Conservation (phyloP, 1,140 invertebrate genomes). For the Calliphora vicina region DNA sequence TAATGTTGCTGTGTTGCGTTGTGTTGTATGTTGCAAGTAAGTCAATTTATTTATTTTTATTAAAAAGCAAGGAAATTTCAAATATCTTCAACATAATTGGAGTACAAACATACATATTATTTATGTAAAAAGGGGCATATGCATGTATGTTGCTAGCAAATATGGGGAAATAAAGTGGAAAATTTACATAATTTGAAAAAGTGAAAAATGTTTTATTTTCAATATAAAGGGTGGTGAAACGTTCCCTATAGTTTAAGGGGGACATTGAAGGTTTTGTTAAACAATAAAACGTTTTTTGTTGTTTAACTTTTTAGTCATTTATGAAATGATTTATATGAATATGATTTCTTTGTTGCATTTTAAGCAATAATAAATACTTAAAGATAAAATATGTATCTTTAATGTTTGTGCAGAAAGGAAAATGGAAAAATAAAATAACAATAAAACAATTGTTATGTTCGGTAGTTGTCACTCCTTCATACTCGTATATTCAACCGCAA, state of each 20-base stretch:
- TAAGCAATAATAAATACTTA: not conserved
- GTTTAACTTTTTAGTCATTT: no score
- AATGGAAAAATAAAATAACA: not conserved
- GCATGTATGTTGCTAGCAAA: not conserved
- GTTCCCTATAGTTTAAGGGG: not conserved
- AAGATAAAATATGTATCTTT: not conserved
- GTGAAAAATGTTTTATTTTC: no score
- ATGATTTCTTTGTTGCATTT: not conserved
- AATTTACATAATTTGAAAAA: not conserved
- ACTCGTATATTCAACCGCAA: not conserved
- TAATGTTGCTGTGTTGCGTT: no score
- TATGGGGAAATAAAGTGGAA: not conserved
- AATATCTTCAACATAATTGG: constrained; percentile 7
- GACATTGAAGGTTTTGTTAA: not conserved
- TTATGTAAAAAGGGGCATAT: no score
- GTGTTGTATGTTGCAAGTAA: not conserved
- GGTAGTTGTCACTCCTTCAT: constrained; percentile 1
- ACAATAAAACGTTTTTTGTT: not conserved
- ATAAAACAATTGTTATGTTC: constrained; percentile 1
- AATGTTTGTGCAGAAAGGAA: not conserved
- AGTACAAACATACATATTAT: no score
- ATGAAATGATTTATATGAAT: not conserved
- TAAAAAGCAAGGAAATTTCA: constrained; percentile 9
- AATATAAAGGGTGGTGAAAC: not conserved
- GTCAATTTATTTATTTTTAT: not conserved